Conservation (phyloP, 1,140 invertebrate species). For the Pseudomyrmex pallidus region DNA sequence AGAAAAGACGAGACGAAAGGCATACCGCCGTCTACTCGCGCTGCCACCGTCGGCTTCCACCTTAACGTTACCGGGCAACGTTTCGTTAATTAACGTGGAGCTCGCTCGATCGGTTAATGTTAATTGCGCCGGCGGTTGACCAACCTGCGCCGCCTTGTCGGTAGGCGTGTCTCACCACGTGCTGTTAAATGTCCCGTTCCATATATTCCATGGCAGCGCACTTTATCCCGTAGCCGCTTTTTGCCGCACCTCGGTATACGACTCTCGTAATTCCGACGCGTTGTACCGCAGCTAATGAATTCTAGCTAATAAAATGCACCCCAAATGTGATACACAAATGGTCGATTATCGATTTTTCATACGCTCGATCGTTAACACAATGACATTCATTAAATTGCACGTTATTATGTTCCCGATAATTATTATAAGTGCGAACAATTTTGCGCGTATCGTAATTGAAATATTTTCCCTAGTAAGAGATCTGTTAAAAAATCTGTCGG, state of each 20-base stretch:
- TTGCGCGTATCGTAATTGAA: not conserved
- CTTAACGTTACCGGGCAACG: slow-evolving; percentile 62
- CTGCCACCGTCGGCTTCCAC: slow-evolving; percentile 48
- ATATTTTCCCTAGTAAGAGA: not conserved
- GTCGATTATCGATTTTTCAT: slow-evolving; percentile 38
- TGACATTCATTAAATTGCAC: not conserved
- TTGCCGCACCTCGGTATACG: slow-evolving; percentile 48
- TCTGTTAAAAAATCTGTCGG: not conserved
- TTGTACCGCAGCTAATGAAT: slow-evolving; percentile 71
- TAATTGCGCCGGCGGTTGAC: slow-evolving; percentile 72
- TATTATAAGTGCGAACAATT: not conserved
- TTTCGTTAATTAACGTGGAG: slow-evolving; percentile 82
- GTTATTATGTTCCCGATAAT: slow-evolving; percentile 3
- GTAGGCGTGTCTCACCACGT: slow-evolving; percentile 75
- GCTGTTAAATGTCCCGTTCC: slow-evolving; percentile 71
- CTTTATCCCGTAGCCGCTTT: slow-evolving; percentile 63
- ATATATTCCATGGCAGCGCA: slow-evolving; percentile 45
- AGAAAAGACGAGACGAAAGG: slow-evolving; percentile 71
- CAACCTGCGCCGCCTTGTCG: slow-evolving; percentile 67
- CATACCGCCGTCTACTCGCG: slow-evolving; percentile 65
- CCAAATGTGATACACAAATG: slow-evolving; percentile 4
- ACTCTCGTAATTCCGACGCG: slow-evolving; percentile 31
- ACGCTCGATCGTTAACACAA: not conserved
- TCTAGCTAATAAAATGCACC: slow-evolving; percentile 65
- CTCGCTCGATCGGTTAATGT: slow-evolving; percentile 71